Evolutionary conservation across 2,888 invertebrate species (phyloP).

Genomic region (Nephrotoma flavescens): DNA sequence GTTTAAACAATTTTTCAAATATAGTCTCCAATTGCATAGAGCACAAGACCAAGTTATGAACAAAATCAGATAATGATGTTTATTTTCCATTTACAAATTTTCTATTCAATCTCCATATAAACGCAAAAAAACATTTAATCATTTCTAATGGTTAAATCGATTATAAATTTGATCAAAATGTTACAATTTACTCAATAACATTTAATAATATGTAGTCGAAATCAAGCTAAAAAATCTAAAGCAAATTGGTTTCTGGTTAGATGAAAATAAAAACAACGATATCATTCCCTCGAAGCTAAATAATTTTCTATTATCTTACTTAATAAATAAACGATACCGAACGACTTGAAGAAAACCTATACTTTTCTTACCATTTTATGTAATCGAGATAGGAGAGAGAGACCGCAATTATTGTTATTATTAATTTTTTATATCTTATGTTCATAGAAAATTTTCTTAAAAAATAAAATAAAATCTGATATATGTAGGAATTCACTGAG

Average conservation of each 20-base stretch:
- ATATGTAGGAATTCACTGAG: neutral
- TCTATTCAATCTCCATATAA: neutral
- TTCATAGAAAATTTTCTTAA: neutral
- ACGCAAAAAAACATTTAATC: neutral
- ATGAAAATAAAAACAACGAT: neutral
- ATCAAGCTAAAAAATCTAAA: neutral
- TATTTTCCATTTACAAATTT: neutral
- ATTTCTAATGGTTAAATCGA: neutral
- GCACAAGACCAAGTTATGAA: neutral
- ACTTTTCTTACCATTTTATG: neutral
- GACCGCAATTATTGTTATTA: neutral
- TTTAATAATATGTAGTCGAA: neutral
- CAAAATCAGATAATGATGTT: neutral
- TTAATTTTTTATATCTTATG: neutral
- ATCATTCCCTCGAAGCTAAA: neutral
- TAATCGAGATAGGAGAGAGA: neutral
- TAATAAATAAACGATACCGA: neutral
- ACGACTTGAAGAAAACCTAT: neutral
- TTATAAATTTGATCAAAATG: neutral
- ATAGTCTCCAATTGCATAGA: no score
- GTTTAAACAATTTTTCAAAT: no score
- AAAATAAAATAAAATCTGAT: neutral
- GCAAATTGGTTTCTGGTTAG: neutral
- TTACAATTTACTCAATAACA: neutral
- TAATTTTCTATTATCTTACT: neutral